phyloP scores from a whole-genome alignment of 1,140 invertebrate species.

The Ericerus pela region DNA sequence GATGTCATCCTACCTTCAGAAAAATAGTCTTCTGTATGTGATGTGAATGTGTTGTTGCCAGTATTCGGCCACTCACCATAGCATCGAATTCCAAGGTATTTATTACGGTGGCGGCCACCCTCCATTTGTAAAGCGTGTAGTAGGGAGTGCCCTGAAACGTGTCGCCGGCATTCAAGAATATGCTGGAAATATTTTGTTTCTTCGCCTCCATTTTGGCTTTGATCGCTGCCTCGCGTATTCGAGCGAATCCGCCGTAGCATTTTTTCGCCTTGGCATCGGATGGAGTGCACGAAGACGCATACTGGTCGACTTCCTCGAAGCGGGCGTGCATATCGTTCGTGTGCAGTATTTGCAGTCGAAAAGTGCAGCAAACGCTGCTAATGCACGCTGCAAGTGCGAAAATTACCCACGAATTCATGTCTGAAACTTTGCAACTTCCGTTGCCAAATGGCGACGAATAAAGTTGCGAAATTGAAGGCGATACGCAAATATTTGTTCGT shows the following conservation, averaged over 20 bases:
- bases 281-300: conserved; percentile 12
- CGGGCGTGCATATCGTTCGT: conserved; percentile 81
- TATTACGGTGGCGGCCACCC: conserved; percentile 56
- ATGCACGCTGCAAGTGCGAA: too few species aligned
- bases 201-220: conserved; percentile 38
- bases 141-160: conserved; percentile 78
- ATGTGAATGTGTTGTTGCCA: too few species aligned
- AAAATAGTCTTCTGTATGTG: too few species aligned
- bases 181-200: conserved; percentile 34
- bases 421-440: too few species aligned
- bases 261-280: conserved; percentile 16
- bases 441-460: too few species aligned
- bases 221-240: conserved; percentile 47
- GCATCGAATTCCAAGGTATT: conserved; percentile 63
- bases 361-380: too few species aligned
- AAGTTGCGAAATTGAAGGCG: too few species aligned
- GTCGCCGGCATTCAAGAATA: conserved; percentile 70
- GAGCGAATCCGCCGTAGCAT: conserved; percentile 54
- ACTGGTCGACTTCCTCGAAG: conserved; percentile 50
- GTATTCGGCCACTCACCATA: too few species aligned
- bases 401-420: too few species aligned
- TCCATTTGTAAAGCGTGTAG: conserved; percentile 64
- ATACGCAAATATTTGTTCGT: too few species aligned
- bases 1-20: too few species aligned
- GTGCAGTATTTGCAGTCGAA: conserved; percentile 46